phyloP scores from a whole-genome alignment of 2,888 invertebrate genomes.

The Adelphocoris suturalis region DNA sequence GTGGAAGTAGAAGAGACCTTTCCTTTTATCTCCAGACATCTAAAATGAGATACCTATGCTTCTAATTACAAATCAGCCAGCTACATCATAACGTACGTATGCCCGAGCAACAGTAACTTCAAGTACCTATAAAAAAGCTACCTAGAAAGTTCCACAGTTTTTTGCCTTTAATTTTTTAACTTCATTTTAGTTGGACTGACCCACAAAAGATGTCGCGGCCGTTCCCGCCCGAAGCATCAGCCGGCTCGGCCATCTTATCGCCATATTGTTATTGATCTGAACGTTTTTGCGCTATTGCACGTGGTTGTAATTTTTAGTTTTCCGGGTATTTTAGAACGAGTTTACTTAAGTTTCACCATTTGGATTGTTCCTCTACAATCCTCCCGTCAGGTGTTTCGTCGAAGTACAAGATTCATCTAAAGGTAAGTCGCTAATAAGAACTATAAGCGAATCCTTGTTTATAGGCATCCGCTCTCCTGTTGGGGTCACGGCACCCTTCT shows the following conservation, averaged over 20 bases:
- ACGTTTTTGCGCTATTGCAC: constrained; percentile 41
- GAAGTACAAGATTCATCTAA: not conserved
- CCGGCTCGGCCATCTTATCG: constrained; percentile 54
- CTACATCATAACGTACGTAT: too few relatives aligned
- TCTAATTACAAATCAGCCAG: too few relatives aligned
- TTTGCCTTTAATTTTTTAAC: too few relatives aligned
- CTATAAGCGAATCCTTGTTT: not conserved
- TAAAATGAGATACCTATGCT: too few relatives aligned
- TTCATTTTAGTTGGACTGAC: not conserved
- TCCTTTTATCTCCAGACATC: too few relatives aligned
- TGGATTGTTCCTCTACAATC: constrained; percentile 20
- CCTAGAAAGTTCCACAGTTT: too few relatives aligned
- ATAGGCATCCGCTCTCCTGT: not conserved
- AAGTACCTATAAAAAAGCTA: too few relatives aligned
- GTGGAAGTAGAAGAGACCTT: too few relatives aligned
- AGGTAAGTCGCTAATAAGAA: not conserved
- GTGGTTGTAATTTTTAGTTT: constrained; percentile 4
- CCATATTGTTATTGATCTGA: constrained; percentile 56
- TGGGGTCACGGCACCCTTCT: constrained; percentile 17
- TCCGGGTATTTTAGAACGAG: not conserved
- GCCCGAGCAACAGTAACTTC: too few relatives aligned
- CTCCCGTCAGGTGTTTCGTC: constrained; percentile 26
- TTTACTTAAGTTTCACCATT: not conserved
- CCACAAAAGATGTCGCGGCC: not conserved
- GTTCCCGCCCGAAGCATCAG: not conserved